These are phyloP conservation scores for Ceratosolen fusciceps DNA, from an alignment of 1,140 invertebrate species.

Conservation along the genomic window DNA sequence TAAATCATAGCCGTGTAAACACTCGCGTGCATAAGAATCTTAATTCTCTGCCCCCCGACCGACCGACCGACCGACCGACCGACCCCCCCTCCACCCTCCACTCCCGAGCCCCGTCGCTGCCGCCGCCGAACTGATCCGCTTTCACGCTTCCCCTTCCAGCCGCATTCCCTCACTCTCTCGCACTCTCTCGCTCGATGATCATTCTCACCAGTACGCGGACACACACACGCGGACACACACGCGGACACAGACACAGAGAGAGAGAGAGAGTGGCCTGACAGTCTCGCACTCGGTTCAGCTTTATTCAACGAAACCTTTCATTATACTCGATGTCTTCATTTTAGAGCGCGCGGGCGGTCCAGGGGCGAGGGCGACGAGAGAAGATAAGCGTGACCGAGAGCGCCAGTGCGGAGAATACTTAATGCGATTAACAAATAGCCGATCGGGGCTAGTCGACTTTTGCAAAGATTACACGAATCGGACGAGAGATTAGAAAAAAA, in stretches of 20 bases:
- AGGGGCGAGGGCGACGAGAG: background rate
- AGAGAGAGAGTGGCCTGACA: no score
- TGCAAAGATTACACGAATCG: background rate
- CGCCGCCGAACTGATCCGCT: no score
- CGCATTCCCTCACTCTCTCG: background rate
- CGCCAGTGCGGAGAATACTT: background rate
- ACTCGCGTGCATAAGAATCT: slow-evolving; percentile 37
- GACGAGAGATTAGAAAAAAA: no score
- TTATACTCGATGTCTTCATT: slow-evolving; percentile 46
- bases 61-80: no score
- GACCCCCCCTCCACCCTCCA: no score
- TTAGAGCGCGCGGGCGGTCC: slow-evolving; percentile 39
- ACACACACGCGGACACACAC: no score
- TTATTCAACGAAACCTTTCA: slow-evolving; percentile 32
- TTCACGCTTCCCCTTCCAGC: background rate
- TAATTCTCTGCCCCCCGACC: background rate
- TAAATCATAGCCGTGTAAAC: slow-evolving; percentile 40
- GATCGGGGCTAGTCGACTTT: background rate
- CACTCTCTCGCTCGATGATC: background rate
- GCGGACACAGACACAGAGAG: no score
- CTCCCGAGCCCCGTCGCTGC: no score
- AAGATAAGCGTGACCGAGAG: background rate
- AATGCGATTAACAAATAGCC: slow-evolving; percentile 15
- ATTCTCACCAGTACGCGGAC: background rate
- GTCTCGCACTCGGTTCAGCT: background rate